Percentiles rank a stretch among this genome's conserved stretches.
These are phyloP conservation scores for Scolanthus callimorphus DNA, from an alignment of 92 coral and sea anemone genomes.

Conservation along the genomic window DNA sequence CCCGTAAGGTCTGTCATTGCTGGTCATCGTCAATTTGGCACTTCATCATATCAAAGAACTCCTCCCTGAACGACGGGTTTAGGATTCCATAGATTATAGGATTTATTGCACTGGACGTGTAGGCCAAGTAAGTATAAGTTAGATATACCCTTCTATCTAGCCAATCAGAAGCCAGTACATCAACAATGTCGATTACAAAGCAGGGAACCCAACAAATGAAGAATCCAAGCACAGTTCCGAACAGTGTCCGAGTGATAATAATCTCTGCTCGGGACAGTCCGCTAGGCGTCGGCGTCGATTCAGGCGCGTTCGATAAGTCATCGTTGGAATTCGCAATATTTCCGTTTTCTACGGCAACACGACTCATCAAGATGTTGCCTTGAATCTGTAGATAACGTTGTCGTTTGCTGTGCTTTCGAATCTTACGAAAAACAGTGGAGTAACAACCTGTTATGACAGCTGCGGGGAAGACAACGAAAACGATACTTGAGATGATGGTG, in stretches of 20 bases:
- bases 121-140: conserved; percentile 70
- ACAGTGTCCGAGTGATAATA: conserved; percentile 61
- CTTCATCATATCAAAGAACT: conserved; percentile 25
- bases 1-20: too few species aligned
- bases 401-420: conserved; percentile 42
- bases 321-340: neutral
- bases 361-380: neutral
- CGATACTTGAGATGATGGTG: conserved; percentile 46
- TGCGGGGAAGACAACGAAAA: conserved; percentile 72
- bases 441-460: conserved; percentile 51
- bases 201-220: conserved; percentile 80
- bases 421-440: conserved; percentile 47
- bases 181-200: conserved; percentile 62
- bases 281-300: neutral
- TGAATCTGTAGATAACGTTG: neutral
- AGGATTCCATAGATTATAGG: conserved; percentile 76
- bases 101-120: conserved; percentile 72
- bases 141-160: conserved; percentile 66
- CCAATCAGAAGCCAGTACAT: conserved; percentile 46
- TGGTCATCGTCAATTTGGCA: too few species aligned
- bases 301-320: neutral
- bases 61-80: conserved; percentile 60
- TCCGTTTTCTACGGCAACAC: neutral
- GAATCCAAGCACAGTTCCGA: conserved; percentile 62
- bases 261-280: conserved; percentile 27